Percentiles rank a stretch among this genome's conserved stretches.
phyloP scores from a whole-genome alignment of 1,140 invertebrate species.

The Eriocheir sinensis region DNA sequence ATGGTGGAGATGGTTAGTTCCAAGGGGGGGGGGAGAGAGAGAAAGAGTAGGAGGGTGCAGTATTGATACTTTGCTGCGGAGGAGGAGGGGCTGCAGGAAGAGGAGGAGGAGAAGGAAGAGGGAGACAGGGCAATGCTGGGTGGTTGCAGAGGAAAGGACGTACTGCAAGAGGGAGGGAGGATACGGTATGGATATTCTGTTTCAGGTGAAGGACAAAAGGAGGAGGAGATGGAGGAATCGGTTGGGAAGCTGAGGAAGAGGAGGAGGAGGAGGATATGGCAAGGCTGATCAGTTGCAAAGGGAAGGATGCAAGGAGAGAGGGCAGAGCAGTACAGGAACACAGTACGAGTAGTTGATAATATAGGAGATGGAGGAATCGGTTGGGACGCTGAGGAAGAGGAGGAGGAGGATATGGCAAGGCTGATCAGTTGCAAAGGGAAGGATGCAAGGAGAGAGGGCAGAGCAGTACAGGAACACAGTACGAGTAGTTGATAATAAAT shows the following conservation, averaged over 20 bases:
- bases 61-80: neutral
- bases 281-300: neutral
- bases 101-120: neutral
- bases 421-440: neutral
- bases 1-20: neutral
- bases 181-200: neutral
- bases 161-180: neutral
- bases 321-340: neutral
- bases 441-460: neutral
- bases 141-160: too few relatives aligned
- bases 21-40: conserved; percentile 29
- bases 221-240: neutral
- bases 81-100: too few relatives aligned
- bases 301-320: neutral
- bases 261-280: neutral
- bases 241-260: neutral
- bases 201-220: neutral
- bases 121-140: neutral
- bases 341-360: too few relatives aligned
- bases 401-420: neutral
- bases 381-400: neutral
- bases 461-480: neutral
- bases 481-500: too few relatives aligned
- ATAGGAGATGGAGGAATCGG: neutral
- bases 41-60: conserved; percentile 19